Base-by-base conservation (phyloP, 2,797 vertebrate species). In the Phataginus tetradactyla region DNA sequence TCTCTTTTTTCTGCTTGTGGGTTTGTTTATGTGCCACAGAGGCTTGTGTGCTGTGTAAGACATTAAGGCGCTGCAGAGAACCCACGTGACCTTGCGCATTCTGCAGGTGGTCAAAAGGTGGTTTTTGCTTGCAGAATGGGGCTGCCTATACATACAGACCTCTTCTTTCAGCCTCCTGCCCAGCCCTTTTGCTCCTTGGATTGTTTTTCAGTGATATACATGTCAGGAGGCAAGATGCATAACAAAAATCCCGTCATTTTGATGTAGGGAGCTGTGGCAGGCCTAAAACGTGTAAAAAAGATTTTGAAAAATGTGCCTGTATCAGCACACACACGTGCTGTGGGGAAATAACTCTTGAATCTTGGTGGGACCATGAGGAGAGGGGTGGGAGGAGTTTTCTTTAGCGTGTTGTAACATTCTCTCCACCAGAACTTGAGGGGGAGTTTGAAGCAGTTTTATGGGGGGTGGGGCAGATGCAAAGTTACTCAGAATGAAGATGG, bases 61-160 rank as follows among this genome's bases (percentile, higher is more conserved):
- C 98, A 98, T 98, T 97, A 98, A 95, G 98, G 97, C 98, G 98
- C 99, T 99, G 99, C 99, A 99, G 99, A 98, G 99, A 97, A 98
- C 97, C 98, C 98, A 97, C 98, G 96, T 97, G 99, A 99, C 99
- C 98, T 98, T 99, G 99, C 99, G 99, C 99, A 99, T 99, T 99
- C 99, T 99, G 99, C 99, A 99, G 99, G 99, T 99, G 99, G 99
- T 99, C 99, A 98, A 92, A 98, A 99, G 98, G 98, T 98, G 98
- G 97, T 88, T 98, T 90, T 94, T 87, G 96, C 94, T 95, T 51
- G 68, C 92, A 68, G 97, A 96, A 92, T 69, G 92, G 96, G 90
- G 66, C 93, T 90, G 87, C 68, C 81, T 71, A 3, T 71, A 57
- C 84, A 90, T 61, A 64, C 2, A 72, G 91, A 71, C 42, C 49